Conservation (phyloP, 1,140 invertebrate species). For the Nilaparvata lugens region DNA sequence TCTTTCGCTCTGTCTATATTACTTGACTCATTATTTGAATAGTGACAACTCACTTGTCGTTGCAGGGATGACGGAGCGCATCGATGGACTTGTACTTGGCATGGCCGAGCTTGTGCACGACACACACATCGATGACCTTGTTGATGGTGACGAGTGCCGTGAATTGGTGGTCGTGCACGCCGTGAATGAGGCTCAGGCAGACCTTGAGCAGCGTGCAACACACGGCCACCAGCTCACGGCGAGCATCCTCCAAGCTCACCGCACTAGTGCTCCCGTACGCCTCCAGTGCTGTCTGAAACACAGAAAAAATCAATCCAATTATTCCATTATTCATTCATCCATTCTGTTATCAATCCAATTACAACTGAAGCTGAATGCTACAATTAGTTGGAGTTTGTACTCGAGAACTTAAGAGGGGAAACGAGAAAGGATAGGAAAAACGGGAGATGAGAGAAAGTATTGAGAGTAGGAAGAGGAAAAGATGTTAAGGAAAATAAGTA, state of each 20-base stretch:
- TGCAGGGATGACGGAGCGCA: conserved; percentile 29
- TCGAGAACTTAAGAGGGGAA: too few species aligned
- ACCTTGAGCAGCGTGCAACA: conserved; percentile 42
- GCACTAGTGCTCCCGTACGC: conserved; percentile 19
- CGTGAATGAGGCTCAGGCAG: conserved; percentile 42
- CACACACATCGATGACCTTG: conserved; percentile 46
- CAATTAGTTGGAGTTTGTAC: too few species aligned
- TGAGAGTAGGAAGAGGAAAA: too few species aligned
- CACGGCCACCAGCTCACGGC: conserved; percentile 34
- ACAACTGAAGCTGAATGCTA: background rate
- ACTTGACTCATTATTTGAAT: too few species aligned
- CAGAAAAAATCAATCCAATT: background rate
- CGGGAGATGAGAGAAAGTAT: too few species aligned
- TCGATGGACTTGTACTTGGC: conserved; percentile 25
- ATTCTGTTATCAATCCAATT: background rate
- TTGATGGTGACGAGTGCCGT: conserved; percentile 49
- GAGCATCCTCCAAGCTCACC: background rate
- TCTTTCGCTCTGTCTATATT: too few species aligned
- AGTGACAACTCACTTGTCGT: conserved; percentile 19
- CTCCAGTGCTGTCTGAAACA: conserved; percentile 30
- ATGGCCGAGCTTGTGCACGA: conserved; percentile 34
- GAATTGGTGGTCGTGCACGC: conserved; percentile 49
- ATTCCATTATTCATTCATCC: too few species aligned
- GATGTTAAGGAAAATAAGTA: too few species aligned
- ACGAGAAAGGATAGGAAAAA: too few species aligned